Percentiles rank a stretch among this genome's conserved stretches.
Evolutionary conservation across 2,888 invertebrate genomes (phyloP).

Genomic region (Ecliptopera silaceata): DNA sequence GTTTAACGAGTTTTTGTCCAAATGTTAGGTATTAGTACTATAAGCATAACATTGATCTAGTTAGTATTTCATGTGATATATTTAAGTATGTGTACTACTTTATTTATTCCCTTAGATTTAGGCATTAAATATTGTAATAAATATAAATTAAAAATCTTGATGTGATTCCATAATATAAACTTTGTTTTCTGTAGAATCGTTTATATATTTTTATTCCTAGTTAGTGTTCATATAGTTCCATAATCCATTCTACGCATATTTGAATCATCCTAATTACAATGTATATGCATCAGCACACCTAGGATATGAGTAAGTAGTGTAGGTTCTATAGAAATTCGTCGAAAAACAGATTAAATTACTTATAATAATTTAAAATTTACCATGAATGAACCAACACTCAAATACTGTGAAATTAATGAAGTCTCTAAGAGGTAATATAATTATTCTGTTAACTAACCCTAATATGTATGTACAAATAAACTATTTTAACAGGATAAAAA

Average conservation of each 20-base stretch:
- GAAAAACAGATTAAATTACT: neutral
- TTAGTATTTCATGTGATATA: conserved; percentile 49
- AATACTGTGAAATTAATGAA: too few species aligned
- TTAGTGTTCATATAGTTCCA: neutral
- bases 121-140: conserved; percentile 59
- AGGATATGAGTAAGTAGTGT: too few species aligned
- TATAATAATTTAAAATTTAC: too few species aligned
- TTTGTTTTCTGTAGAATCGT: conserved; percentile 50
- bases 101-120: conserved; percentile 60
- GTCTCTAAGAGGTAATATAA: too few species aligned
- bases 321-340: neutral
- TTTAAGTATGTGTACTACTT: conserved; percentile 55
- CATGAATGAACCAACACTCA: too few species aligned
- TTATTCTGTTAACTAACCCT: too few species aligned
- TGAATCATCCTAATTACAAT: too few species aligned
- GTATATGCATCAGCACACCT: too few species aligned
- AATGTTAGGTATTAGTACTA: conserved; percentile 28
- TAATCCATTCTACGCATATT: neutral
- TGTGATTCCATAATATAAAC: conserved; percentile 69
- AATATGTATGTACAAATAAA: too few species aligned
- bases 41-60: conserved; percentile 43
- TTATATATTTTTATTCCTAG: conserved; percentile 23
- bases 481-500: too few species aligned
- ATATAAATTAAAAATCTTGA: conserved; percentile 54
- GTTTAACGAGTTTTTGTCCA: conserved; percentile 39